Evolutionary conservation across 2,888 invertebrate genomes (phyloP), one percentile per base, ranked within the genome.

Genomic region (Dolomedes plantarius): DNA sequence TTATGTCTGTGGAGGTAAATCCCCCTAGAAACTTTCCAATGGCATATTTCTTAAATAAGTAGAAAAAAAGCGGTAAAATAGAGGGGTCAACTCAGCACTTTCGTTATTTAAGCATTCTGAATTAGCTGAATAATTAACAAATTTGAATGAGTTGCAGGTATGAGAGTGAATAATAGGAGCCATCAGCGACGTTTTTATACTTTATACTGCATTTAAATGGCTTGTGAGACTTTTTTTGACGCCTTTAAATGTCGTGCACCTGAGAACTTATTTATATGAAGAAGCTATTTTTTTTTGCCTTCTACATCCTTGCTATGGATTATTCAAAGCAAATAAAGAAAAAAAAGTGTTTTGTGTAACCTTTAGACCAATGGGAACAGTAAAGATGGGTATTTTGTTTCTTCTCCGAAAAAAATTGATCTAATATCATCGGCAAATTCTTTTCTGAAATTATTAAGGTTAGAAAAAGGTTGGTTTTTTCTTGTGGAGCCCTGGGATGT

Each of bases 371-470:
- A 76, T 85, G 83, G 83, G 83, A 85, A 65, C 73, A 65, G 50
- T 77, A 78, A 85, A 68, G 76, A 83, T 76, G 71, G 71, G 71
- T 71, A 76, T 83, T 83, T 83, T 72, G 76, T 76, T 72, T 74
- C 68, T 82, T 69, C 28, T 46, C 29, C 36, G n/a, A 9, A 39
- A 64, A 62, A 77, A 77, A 69, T 36, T 75, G 81, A 76, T 83
- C 82, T 83, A 83, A 83, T 83, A 76, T 69, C 82, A 83, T 83
- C 71, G 69, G 76, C 32, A 82, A 82, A 76, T 76, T 76, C 71
- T 76, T 76, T 76, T 76, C 75, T 41, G 71, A 39, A 83, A 83
- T 76, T 82, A 75, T 76, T 71, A 76, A 83, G 76, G 82, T 83
- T 71, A 83, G 80, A 74, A 74, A 72, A 62, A 56, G 56, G 68